A percentile compares a stretch with the other conserved stretches of the same genome.
Conservation (phyloP, 2,797 vertebrate species). For the Squalus acanthias region DNA sequence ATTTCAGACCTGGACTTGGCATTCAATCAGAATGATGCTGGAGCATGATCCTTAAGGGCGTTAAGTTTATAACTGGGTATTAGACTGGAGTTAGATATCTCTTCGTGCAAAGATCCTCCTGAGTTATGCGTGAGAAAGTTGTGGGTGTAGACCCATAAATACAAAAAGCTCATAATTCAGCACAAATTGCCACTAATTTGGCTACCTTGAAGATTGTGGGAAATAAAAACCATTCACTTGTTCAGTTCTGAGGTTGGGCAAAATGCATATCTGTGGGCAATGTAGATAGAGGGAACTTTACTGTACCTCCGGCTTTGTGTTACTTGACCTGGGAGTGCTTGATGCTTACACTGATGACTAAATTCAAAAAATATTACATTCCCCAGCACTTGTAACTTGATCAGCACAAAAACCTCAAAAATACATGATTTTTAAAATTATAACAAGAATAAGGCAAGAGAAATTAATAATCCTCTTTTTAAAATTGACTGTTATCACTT, state of each 20-base stretch:
- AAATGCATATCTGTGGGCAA: neutral
- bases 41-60: neutral
- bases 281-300: neutral
- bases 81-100: too few relatives aligned
- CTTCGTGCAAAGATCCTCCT: neutral
- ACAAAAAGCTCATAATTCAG: neutral
- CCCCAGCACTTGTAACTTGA: neutral
- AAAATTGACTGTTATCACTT: neutral
- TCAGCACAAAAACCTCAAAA: neutral
- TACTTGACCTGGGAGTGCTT: constrained; percentile 3
- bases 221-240: neutral
- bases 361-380: neutral
- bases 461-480: neutral
- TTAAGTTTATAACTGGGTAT: neutral
- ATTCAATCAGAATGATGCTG: neutral
- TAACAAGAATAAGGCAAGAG: neutral
- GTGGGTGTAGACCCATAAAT: neutral
- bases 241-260: neutral
- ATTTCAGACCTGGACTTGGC: neutral
- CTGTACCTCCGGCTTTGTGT: neutral
- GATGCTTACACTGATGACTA: neutral
- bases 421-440: neutral
- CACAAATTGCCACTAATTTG: neutral
- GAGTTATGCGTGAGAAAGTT: neutral
- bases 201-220: neutral